Evolutionary conservation across 2,888 invertebrate species (phyloP), one percentile per base, ranked within the genome.

Genomic region (Orgyia antiqua): DNA sequence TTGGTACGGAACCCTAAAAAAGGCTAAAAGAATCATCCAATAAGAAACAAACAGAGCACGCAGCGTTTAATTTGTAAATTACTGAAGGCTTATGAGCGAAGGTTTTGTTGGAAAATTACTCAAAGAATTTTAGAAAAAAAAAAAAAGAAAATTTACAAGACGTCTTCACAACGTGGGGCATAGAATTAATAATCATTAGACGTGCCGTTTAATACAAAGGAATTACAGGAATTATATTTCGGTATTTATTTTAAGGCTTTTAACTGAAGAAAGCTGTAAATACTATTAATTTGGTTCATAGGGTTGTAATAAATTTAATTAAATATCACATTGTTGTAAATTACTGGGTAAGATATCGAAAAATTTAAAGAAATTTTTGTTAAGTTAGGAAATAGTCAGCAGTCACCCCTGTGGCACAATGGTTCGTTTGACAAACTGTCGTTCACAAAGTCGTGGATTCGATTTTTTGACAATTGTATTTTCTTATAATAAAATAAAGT

Each of bases 1-100:
- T n/a, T n/a, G n/a, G n/a, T n/a, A n/a, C n/a, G n/a, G n/a, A n/a
- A n/a, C n/a, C n/a, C n/a, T n/a, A n/a, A n/a, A n/a, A n/a, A n/a
- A n/a, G n/a, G n/a, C n/a, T n/a, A n/a, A n/a, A n/a, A n/a, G n/a
- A n/a, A n/a, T n/a, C n/a, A n/a, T n/a, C 4, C 6, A 15, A 4
- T 15, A 15, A 15, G 15, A 34, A 13, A 19, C 21, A 25, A 41
- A 44, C 38, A 33, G 45, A 36, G 24, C 33, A 34, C 36, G 17
- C 13, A 25, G 21, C 32, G 20, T 43, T 43, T 36, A 31, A 47
- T 45, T 44, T 39, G 31, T 36, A 45, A 53, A 49, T 49, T 49
- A 49, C 36, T 31, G 37, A 41, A 44, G 45, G 53, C 39, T 37
- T 39, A 37, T 33, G 23, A 32, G 29, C 25, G 27, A 30, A 13